Evolutionary conservation across 1,140 invertebrate species (phyloP).

Genomic region (Psix sp.): DNA sequence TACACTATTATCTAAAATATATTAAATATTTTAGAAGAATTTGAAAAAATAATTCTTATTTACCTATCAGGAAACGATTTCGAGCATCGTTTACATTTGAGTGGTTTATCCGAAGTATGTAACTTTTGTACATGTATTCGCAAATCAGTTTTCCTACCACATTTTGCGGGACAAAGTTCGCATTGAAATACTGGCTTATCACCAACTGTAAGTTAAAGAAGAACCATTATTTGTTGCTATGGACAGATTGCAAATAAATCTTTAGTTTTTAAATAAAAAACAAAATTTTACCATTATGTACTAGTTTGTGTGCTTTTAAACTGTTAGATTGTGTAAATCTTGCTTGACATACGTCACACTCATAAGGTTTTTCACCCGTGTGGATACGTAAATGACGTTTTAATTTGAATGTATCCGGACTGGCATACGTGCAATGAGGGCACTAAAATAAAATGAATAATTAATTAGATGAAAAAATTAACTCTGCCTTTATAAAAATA

Average conservation of each 20-base stretch:
- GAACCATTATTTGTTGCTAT: constrained; percentile 5
- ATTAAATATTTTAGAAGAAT: not conserved
- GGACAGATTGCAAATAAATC: not conserved
- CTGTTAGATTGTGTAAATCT: constrained; percentile 98
- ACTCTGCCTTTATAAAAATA: not conserved
- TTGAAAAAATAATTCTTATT: constrained; percentile 6
- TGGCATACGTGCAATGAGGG: constrained; percentile 97
- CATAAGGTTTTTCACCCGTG: constrained; percentile 95
- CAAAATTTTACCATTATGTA: constrained; percentile 89
- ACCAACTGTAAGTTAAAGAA: constrained; percentile 79
- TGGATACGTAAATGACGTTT: constrained; percentile 96
- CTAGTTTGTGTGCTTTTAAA: constrained; percentile 94
- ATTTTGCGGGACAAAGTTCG: constrained; percentile 96
- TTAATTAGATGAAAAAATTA: not conserved
- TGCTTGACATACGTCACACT: constrained; percentile 94
- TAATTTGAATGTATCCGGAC: constrained; percentile 97
- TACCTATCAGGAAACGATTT: constrained; percentile 93
- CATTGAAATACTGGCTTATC: constrained; percentile 97
- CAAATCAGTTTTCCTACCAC: constrained; percentile 96
- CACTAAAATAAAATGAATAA: constrained; percentile 81
- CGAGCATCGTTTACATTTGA: constrained; percentile 94
- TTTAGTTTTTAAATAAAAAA: not conserved
- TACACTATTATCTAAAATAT: constrained; percentile 1
- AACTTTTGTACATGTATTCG: constrained; percentile 97
- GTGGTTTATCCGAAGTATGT: constrained; percentile 94